Evolutionary conservation across 2,797 vertebrate species (phyloP), one percentile per base, ranked within the genome.

Genomic region (Ctenopoma kingsleyae): DNA sequence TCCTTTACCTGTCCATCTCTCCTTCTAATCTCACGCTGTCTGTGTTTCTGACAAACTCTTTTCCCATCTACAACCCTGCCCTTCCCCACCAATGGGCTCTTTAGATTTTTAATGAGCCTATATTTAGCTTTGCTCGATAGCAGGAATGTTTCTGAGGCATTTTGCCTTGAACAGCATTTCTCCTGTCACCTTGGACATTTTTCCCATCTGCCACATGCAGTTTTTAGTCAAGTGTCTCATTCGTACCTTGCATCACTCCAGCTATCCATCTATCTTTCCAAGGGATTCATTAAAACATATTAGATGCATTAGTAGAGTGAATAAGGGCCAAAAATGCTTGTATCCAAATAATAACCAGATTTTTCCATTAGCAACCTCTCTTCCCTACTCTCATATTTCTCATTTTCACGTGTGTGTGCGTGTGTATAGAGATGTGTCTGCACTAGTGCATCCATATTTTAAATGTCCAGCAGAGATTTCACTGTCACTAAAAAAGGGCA

Each of bases 81-180:
- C 48, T 52, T 47, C 57, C 82, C 44, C 56, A 30, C 55, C 15
- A 16, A 54, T 77, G 68, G 67, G 61, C 69, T 79, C 82, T 88
- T 89, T 91, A 84, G 86, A 92, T 91, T 90, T 91, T 92, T 92
- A 91, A 93, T 93, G 91, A 90, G 84, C 46, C 87, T 88, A 88
- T 89, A 89, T 92, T 91, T 91, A 92, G 87, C 87, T 71, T 65
- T 41, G 67, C 74, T 69, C 72, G 74, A 82, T 84, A 63, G 51
- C 67, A 81, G 57, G 74, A 72, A 83, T 83, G 67, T 80, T 87
- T 85, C 81, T 69, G 50, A 82, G 74, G 76, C 67, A 78, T 86
- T 87, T 87, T 82, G 84, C 76, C 87, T 63, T 80, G 64, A 83
- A 78, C 73, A 74, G 78, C 81, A 78, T 87, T 87, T 83, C 70